Evolutionary conservation across 1,140 invertebrate species (phyloP), one percentile per base, ranked within the genome.

Genomic region (Calephelis nemesis): DNA sequence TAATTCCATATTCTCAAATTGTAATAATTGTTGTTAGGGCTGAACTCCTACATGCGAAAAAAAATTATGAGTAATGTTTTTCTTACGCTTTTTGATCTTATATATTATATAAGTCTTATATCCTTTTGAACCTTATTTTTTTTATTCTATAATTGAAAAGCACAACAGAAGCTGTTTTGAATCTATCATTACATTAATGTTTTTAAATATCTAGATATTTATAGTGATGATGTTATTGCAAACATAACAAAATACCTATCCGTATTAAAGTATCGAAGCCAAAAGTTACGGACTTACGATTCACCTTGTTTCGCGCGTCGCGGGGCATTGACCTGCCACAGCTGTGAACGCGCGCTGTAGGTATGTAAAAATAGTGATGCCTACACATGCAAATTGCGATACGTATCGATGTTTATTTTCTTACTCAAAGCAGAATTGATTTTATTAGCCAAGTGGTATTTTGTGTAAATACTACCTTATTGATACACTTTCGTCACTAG

Each of bases 231-330:
- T 60, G 54, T 60, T 12, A 60, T 60, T 11, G 12, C 12, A 12
- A 60, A 12, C 11, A 60, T 39, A 39, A 60, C 42, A 45, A 45
- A 45, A 45, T 45, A 45, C 30, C 10, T 42, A 42, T 30, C 40
- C 47, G 45, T 49, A 68, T 67, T 64, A 13, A 60, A 58, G 19
- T 65, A 69, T 50, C 63, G 70, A 75, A 82, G 73, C 86, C 82
- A 84, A 85, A 86, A 87, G 85, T 72, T 76, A 69, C 74, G 75
- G 72, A 73, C 73, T 82, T 80, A 75, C 82, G 82, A 85, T 84
- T 90, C 83, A 90, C 86, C 85, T 88, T 88, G 88, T 90, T 90
- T 87, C 80, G 84, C 77, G 78, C 80, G 78, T 65, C 65, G 68
- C 75, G 77, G 68, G 82, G 70, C 84, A 85, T 72, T 79, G 86